Evolutionary conservation across 2,888 invertebrate species (phyloP).

Genomic region (Dasysyrphus tricinctus): DNA sequence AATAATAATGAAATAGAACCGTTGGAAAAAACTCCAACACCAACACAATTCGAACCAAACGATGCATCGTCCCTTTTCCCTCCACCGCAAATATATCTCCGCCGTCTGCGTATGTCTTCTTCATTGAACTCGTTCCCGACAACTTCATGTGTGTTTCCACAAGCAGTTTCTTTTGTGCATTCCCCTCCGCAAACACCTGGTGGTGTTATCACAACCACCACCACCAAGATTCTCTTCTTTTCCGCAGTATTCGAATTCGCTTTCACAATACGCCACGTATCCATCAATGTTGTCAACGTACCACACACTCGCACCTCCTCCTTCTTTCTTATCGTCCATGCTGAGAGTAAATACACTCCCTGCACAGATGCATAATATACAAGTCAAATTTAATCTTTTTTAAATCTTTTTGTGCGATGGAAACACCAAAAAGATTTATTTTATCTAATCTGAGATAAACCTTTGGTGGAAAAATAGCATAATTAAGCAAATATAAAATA

Average conservation of each 20-base stretch:
- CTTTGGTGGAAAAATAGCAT: too few species aligned
- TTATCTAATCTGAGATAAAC: too few species aligned
- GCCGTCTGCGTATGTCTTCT: background rate
- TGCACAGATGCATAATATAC: constrained; percentile 8
- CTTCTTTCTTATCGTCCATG: background rate
- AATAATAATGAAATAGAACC: constrained; percentile 1
- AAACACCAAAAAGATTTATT: too few species aligned
- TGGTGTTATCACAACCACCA: background rate
- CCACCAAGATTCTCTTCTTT: constrained; percentile 1
- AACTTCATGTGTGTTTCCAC: constrained; percentile 6
- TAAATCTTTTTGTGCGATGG: too few species aligned
- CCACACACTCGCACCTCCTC: background rate
- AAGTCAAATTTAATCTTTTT: too few species aligned
- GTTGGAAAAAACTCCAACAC: background rate
- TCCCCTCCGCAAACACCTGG: background rate
- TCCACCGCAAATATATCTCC: background rate
- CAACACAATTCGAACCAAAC: background rate
- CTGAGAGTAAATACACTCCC: constrained; percentile 2
- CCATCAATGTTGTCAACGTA: background rate
- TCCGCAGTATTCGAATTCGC: background rate
- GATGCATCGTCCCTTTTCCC: background rate
- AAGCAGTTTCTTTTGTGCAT: background rate
- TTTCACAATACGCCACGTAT: constrained; percentile 4
- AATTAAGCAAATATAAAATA: too few species aligned
- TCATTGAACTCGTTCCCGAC: constrained; percentile 1